phyloP scores from a whole-genome alignment of 2,113 vertebrate species.

The Coracopsis vasa region DNA sequence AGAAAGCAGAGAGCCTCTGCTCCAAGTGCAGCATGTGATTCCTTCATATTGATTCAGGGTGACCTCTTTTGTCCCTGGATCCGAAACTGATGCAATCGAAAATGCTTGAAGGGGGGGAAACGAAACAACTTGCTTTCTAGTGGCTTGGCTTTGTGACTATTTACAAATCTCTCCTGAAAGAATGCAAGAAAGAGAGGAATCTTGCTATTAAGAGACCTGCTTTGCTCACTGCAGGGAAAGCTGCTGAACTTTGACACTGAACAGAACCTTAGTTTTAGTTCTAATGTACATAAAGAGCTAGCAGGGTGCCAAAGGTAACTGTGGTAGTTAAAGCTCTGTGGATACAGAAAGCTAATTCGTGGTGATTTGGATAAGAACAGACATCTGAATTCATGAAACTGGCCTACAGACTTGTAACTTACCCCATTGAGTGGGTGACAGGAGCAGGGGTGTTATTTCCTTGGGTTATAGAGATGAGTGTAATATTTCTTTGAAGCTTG shows the following conservation, averaged over 20 bases:
- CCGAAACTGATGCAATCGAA: neutral
- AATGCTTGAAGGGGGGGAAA: neutral
- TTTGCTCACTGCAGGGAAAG: neutral
- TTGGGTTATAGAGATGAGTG: neutral
- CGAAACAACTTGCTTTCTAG: neutral
- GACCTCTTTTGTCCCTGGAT: neutral
- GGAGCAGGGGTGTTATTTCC: neutral
- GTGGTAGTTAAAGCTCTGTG: neutral
- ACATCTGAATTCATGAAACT: neutral
- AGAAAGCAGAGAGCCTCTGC: neutral
- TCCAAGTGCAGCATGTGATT: neutral
- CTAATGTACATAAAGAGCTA: fast-evolving
- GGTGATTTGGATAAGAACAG: neutral
- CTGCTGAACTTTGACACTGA: neutral
- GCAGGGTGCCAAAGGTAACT: neutral
- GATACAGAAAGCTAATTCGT: fast-evolving
- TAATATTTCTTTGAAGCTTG: neutral
- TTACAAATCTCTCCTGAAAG: neutral
- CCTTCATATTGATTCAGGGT: neutral
- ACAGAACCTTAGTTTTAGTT: neutral
- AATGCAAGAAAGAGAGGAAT: neutral
- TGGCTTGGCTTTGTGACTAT: neutral
- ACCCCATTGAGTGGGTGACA: neutral
- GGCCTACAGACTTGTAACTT: neutral
- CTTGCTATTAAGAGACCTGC: neutral